phyloP scores from a whole-genome alignment of 2,888 invertebrate genomes.

The Macaria notata region DNA sequence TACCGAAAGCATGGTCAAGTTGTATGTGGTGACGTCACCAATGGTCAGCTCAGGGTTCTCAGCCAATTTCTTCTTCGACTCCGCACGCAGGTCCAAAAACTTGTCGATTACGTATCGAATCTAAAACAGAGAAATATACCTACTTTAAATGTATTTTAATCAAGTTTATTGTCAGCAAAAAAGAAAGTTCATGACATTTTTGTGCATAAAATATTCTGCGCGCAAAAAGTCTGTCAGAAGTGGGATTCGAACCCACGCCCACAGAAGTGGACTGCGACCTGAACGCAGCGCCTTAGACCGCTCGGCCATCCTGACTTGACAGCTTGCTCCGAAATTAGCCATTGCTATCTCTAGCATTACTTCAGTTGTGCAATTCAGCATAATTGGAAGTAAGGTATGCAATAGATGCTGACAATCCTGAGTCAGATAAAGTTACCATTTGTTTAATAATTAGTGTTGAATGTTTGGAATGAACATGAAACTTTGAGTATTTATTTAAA shows the following conservation, averaged over 20 bases:
- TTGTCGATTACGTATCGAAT: conserved; percentile 88
- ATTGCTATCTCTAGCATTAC: conserved; percentile 7
- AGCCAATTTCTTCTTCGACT: conserved; percentile 84
- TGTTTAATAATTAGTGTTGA: too few relatives aligned
- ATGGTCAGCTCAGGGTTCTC: conserved; percentile 84
- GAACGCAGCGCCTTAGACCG: conserved; percentile 61
- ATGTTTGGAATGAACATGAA: too few relatives aligned
- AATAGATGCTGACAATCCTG: too few relatives aligned
- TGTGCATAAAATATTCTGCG: too few relatives aligned
- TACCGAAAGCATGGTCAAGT: conserved; percentile 89
- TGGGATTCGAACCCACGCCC: conserved; percentile 61
- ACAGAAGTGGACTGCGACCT: conserved; percentile 61
- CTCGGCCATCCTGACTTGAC: conserved; percentile 55
- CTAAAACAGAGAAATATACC: background rate
- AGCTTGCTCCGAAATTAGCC: background rate
- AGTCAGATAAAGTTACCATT: too few relatives aligned
- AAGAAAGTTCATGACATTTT: too few relatives aligned
- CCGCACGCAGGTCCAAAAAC: conserved; percentile 85
- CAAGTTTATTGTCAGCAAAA: too few relatives aligned
- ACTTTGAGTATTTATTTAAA: too few relatives aligned
- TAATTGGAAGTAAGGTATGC: too few relatives aligned
- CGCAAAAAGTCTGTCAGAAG: conserved; percentile 45
- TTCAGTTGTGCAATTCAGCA: too few relatives aligned
- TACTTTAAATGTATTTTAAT: too few relatives aligned
- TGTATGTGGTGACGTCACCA: conserved; percentile 94